A percentile compares a stretch with the other conserved stretches of the same genome.
Evolutionary conservation across 2,888 invertebrate species (phyloP).

Genomic region (Mellilla xanthometata): DNA sequence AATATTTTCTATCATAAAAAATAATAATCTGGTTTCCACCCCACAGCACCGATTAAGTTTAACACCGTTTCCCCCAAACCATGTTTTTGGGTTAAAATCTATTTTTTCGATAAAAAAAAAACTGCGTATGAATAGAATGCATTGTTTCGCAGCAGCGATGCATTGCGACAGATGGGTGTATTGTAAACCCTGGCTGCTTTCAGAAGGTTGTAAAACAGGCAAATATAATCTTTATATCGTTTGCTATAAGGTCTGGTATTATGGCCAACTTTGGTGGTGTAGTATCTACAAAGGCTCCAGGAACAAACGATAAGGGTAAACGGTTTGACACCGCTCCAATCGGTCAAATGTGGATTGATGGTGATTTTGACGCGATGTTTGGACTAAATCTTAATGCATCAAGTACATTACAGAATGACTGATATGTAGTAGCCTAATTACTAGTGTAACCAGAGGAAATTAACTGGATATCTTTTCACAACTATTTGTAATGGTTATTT

Average conservation of each 20-base stretch:
- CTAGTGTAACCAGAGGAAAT: too few species aligned
- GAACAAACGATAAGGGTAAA: constrained; percentile 66
- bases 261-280: too few species aligned
- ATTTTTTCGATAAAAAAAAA: constrained; percentile 61
- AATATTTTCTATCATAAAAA: constrained; percentile 4
- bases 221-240: too few species aligned
- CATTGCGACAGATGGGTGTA: constrained; percentile 61
- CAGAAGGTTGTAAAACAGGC: too few species aligned
- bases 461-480: too few species aligned
- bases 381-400: too few species aligned
- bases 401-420: too few species aligned
- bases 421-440: too few species aligned
- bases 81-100: constrained; percentile 54
- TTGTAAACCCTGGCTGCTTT: neutral
- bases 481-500: too few species aligned
- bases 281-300: neutral
- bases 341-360: constrained; percentile 46
- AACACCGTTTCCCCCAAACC: constrained; percentile 42
- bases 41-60: constrained; percentile 32
- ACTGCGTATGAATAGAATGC: constrained; percentile 54
- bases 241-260: too few species aligned
- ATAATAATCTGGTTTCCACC: constrained; percentile 14
- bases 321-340: constrained; percentile 70
- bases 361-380: neutral
- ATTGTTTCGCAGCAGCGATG: constrained; percentile 63